These are phyloP conservation scores for Neoitamus cyanurus DNA, from an alignment of 2,888 invertebrate genomes.

Conservation along the genomic window DNA sequence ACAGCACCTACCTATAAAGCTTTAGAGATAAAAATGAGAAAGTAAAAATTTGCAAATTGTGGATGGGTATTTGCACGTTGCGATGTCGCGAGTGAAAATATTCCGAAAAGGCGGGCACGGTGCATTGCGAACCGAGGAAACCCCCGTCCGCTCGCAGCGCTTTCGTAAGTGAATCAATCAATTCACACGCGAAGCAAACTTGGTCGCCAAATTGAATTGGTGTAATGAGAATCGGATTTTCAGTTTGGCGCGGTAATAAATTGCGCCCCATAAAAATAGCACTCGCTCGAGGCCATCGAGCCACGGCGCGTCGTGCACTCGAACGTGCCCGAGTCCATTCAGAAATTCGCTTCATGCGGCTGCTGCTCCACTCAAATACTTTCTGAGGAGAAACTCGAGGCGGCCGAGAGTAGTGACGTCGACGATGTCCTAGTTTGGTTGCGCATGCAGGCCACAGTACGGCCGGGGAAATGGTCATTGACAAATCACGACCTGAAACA, in stretches of 20 bases:
- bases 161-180: neutral
- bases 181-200: neutral
- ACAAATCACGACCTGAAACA: slow-evolving; percentile 10
- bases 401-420: slow-evolving; percentile 11
- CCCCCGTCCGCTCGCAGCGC: neutral
- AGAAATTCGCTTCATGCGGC: slow-evolving; percentile 12
- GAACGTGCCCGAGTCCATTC: neutral
- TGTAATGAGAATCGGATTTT: neutral
- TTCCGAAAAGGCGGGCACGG: neutral
- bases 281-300: neutral
- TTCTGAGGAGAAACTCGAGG: slow-evolving; percentile 1
- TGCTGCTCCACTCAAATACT: neutral
- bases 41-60: neutral
- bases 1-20: too few species aligned
- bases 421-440: slow-evolving; percentile 29
- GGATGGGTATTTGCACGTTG: neutral
- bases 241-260: neutral
- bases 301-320: neutral
- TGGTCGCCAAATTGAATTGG: neutral
- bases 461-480: neutral
- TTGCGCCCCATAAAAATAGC: slow-evolving; percentile 21
- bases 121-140: neutral
- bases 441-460: slow-evolving; percentile 8
- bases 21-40: too few species aligned
- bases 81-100: neutral